phyloP scores from a whole-genome alignment of 2,888 invertebrate genomes.

The Stenodema calcarata region DNA sequence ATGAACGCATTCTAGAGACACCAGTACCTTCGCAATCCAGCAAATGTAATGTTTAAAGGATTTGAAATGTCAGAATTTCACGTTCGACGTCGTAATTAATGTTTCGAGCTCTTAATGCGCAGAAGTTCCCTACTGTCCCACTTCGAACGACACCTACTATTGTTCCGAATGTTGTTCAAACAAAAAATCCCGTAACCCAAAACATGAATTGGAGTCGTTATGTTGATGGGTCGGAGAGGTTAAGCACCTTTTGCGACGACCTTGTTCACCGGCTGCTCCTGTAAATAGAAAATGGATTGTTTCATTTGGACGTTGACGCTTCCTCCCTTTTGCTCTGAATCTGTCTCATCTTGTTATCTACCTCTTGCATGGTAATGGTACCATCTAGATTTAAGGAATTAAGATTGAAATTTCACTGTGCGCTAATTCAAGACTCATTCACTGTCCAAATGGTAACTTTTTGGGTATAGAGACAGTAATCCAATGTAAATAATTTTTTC shows the following conservation, averaged over 20 bases:
- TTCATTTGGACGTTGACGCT: background rate
- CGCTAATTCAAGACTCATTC: no score
- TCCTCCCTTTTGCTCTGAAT: background rate
- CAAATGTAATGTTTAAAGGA: background rate
- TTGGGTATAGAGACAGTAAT: no score
- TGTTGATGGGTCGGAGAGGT: background rate
- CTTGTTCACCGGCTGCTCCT: background rate
- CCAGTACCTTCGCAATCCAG: no score
- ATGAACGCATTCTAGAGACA: no score
- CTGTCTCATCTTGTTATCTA: background rate
- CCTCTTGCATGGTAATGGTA: no score
- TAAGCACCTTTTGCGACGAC: conserved; percentile 24
- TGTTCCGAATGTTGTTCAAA: conserved; percentile 6
- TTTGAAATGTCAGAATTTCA: no score
- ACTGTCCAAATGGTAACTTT: no score
- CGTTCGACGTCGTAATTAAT: background rate
- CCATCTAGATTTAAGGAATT: no score
- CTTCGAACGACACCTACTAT: conserved; percentile 11
- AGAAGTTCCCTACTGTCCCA: background rate
- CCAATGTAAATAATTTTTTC: no score
- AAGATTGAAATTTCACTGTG: no score
- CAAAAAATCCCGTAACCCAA: conserved; percentile 3
- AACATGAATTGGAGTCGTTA: background rate
- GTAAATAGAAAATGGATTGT: conserved; percentile 18
- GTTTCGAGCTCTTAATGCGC: background rate